Conservation (phyloP, 2,113 vertebrate species). For the Eublepharis macularius region DNA sequence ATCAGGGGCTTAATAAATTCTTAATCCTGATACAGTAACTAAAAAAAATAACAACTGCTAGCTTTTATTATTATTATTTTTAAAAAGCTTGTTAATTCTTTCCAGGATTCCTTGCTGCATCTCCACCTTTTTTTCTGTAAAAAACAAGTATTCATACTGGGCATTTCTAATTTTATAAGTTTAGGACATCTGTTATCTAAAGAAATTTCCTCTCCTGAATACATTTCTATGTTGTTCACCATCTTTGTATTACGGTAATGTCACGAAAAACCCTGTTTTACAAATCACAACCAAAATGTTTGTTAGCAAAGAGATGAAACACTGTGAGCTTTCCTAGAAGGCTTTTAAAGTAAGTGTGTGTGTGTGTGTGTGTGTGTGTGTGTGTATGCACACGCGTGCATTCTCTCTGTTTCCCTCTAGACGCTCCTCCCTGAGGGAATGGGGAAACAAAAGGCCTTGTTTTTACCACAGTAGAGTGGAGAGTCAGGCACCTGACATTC, state of each 20-base stretch:
- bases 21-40: too few species aligned
- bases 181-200: neutral
- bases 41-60: too few species aligned
- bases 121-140: too few species aligned
- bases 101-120: too few species aligned
- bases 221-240: conserved; percentile 23
- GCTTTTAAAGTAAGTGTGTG: neutral
- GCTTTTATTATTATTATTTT: too few species aligned
- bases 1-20: too few species aligned
- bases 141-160: neutral
- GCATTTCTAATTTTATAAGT: neutral
- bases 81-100: too few species aligned
- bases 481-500: neutral
- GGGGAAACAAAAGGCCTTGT: neutral
- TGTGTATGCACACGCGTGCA: too few species aligned
- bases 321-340: conserved; percentile 2
- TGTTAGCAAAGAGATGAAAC: neutral
- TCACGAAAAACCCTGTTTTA: fast-evolving
- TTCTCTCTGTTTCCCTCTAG: conserved; percentile 24
- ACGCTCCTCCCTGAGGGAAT: neutral
- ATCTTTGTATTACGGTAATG: neutral
- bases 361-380: neutral
- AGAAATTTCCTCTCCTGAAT: fast-evolving
- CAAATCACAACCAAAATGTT: fast-evolving
- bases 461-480: conserved; percentile 22